Conservation (phyloP, 2,113 vertebrate genomes). For the Prionailurus bengalensis region DNA sequence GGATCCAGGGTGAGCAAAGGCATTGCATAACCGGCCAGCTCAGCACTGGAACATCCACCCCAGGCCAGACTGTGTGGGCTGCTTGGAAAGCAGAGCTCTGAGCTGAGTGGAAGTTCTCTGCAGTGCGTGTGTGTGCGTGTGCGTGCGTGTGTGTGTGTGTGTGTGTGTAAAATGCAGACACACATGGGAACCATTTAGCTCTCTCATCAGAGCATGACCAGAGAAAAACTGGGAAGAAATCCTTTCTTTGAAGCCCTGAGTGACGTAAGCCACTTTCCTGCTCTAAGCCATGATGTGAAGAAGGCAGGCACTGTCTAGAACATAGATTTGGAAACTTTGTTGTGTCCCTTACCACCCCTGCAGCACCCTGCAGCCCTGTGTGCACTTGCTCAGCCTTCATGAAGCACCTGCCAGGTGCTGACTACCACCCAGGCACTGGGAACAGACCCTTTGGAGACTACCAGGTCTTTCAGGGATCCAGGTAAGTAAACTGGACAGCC, state of each 20-base stretch:
- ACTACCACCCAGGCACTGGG: neutral
- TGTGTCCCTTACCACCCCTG: rapidly evolving
- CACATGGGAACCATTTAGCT: neutral
- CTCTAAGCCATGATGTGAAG: neutral
- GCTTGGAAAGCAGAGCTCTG: neutral
- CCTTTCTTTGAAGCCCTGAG: neutral
- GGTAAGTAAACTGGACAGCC: too few relatives aligned
- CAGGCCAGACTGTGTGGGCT: too few relatives aligned
- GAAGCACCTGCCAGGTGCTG: neutral
- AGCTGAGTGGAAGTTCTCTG: neutral
- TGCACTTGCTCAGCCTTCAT: neutral
- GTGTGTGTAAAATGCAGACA: neutral
- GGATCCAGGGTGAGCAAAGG: constrained; percentile 43
- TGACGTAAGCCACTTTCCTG: neutral
- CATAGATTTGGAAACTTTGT: neutral
- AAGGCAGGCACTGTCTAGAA: neutral
- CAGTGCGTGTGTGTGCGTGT: neutral
- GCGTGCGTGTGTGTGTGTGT: neutral
- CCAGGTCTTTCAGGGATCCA: neutral
- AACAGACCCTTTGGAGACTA: neutral
- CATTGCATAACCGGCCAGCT: neutral
- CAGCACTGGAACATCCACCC: neutral
- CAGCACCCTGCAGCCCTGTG: rapidly evolving
- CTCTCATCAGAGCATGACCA: neutral
- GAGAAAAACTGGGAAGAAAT: constrained; percentile 14